Evolutionary conservation across 2,888 invertebrate species (phyloP).

Genomic region (Girardia tigrina): DNA sequence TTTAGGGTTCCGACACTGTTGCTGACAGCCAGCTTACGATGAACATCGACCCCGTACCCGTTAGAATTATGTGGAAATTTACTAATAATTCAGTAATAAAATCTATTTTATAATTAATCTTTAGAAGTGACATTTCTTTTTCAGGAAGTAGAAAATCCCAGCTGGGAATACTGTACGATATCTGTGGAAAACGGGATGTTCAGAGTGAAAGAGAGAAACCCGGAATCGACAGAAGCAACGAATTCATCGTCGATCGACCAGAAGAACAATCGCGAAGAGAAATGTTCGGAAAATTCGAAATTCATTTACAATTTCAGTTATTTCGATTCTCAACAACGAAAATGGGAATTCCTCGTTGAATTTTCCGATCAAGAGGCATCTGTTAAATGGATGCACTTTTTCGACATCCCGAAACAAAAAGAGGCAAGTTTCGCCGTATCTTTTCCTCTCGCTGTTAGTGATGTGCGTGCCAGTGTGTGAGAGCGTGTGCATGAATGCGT

Average conservation of each 20-base stretch:
- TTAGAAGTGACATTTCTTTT: not conserved
- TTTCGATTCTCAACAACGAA: not conserved
- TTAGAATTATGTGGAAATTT: constrained; percentile 11
- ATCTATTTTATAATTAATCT: too few relatives aligned
- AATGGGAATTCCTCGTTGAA: constrained; percentile 20
- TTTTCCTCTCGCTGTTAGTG: too few relatives aligned
- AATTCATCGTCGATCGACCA: not conserved
- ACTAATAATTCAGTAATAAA: not conserved
- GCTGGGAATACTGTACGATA: not conserved
- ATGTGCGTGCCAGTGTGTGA: not conserved
- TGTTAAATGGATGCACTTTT: constrained; percentile 23
- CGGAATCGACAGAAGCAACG: not conserved
- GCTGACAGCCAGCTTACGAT: not conserved
- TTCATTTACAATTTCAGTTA: constrained; percentile 14
- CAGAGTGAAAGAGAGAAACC: not conserved
- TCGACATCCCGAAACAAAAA: constrained; percentile 13
- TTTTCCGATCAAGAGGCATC: constrained; percentile 6
- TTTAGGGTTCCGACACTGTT: too few relatives aligned
- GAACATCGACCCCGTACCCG: not conserved
- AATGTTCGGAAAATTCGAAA: not conserved
- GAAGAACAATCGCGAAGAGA: not conserved
- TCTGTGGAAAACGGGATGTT: constrained; percentile 4
- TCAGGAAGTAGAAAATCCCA: not conserved
- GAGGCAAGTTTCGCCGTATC: too few relatives aligned
- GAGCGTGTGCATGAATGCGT: not conserved